A percentile compares a stretch with the other conserved stretches of the same genome.
Conservation (phyloP, 2,113 vertebrate species). For the Caranx ignobilis region DNA sequence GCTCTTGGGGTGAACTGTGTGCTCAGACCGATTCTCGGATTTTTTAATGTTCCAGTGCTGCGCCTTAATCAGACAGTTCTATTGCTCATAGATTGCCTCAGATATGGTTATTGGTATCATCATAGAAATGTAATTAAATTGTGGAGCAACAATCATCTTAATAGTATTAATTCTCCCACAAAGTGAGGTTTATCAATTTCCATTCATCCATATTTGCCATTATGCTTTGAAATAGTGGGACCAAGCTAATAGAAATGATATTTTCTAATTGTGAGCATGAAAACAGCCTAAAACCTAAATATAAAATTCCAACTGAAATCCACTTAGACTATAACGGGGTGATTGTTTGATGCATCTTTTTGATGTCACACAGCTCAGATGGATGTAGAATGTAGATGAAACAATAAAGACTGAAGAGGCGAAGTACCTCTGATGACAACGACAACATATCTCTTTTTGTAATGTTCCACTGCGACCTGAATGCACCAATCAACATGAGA, state of each 20-base stretch:
- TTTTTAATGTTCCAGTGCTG: not conserved
- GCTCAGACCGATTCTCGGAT: not conserved
- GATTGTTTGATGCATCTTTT: not conserved
- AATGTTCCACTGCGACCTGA: not conserved
- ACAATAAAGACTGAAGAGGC: not conserved
- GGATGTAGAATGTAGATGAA: not conserved
- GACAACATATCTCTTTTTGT: not conserved
- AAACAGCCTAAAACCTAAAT: not conserved
- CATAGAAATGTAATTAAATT: not conserved
- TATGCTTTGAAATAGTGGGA: not conserved
- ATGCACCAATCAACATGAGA: not conserved
- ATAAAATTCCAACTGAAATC: not conserved
- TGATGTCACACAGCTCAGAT: not conserved
- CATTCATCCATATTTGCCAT: not conserved
- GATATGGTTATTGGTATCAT: not conserved
- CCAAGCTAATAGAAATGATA: not conserved
- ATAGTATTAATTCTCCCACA: not conserved
- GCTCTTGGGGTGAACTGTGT: not conserved
- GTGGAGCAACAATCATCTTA: not conserved
- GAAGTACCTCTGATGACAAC: not conserved
- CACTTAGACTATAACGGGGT: not conserved
- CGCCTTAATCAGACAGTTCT: not conserved
- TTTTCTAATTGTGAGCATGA: not conserved
- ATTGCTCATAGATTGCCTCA: not conserved
- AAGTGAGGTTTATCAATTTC: not conserved